A percentile compares a stretch with the other conserved stretches of the same genome.
Evolutionary conservation across 2,888 invertebrate genomes (phyloP).

Genomic region (Tetramorium bicarinatum): DNA sequence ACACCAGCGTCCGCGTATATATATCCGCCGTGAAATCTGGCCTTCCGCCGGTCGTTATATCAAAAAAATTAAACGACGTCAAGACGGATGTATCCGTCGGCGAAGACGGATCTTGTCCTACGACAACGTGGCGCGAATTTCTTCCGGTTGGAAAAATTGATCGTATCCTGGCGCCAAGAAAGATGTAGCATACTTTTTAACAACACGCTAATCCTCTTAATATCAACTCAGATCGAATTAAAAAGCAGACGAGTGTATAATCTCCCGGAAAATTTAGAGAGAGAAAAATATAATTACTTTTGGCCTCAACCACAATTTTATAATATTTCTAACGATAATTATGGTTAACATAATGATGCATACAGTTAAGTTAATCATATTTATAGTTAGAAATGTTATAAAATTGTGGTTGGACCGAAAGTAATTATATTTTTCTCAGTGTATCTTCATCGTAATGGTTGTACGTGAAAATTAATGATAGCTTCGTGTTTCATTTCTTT

Average conservation of each 20-base stretch:
- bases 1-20: constrained; percentile 10
- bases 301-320: no score
- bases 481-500: background rate
- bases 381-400: no score
- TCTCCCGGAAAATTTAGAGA: background rate
- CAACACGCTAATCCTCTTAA: background rate
- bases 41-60: constrained; percentile 24
- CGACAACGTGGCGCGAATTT: constrained; percentile 15
- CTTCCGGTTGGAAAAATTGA: background rate
- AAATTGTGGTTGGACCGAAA: no score
- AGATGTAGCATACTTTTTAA: background rate
- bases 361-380: no score
- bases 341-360: no score
- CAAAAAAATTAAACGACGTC: constrained; percentile 44
- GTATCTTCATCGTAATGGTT: background rate
- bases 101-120: constrained; percentile 33
- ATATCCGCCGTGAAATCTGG: constrained; percentile 31
- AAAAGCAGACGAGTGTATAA: background rate
- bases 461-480: background rate
- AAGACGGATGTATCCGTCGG: constrained; percentile 32
- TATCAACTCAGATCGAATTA: constrained; percentile 7
- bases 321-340: no score
- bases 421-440: no score
- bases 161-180: background rate
- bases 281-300: no score